Evolutionary conservation across 2,797 vertebrate genomes (phyloP), one percentile per base, ranked within the genome.

Genomic region (Falco novaeseelandiae): DNA sequence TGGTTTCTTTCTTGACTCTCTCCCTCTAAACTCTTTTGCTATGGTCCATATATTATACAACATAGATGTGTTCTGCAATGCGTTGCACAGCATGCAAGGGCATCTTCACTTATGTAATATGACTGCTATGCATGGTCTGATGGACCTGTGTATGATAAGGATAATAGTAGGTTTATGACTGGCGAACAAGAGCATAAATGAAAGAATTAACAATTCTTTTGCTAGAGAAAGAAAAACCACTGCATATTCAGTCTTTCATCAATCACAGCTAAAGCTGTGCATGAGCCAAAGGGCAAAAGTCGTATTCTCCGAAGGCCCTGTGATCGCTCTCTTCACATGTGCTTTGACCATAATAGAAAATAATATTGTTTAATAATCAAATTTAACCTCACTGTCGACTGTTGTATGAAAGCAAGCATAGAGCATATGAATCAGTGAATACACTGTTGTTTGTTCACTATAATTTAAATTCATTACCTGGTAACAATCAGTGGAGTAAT

Each of bases 171-270:
- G 8, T 51, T 51, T 55, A 54, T 62, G 66, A 44, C 7, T 63
- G 8, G 6, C 59, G 38, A 85, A 36, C 3, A 70, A 70, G 61
- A 26, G 13, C 4, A 8, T 66, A 14, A 62, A 52, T 49, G 23
- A 65, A 65, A 65, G n/a, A 73, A 63, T n/a, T 72, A 62, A 30
- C 8, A 34, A n/a, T 32, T 57, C 3, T 61, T 65, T 44, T 32
- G 4, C 17, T 66, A 29, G 14, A 48, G 25, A 49, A 70, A 58
- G 4, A 22, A 36, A 42, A 40, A 6, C 0, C 6, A 8, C 8
- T n/a, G 20, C 7, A 4, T 80, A 21, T 46, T 73, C 26, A 57
- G 17, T 54, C 38, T 34, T 66, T 74, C 23, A 63, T 20, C 14
- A 66, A 8, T 40, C 11, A 42, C 23, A 44, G 6, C 20, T 54